These are phyloP conservation scores for Plemyria rubiginata DNA, from an alignment of 2,888 invertebrate genomes.

Conservation along the genomic window DNA sequence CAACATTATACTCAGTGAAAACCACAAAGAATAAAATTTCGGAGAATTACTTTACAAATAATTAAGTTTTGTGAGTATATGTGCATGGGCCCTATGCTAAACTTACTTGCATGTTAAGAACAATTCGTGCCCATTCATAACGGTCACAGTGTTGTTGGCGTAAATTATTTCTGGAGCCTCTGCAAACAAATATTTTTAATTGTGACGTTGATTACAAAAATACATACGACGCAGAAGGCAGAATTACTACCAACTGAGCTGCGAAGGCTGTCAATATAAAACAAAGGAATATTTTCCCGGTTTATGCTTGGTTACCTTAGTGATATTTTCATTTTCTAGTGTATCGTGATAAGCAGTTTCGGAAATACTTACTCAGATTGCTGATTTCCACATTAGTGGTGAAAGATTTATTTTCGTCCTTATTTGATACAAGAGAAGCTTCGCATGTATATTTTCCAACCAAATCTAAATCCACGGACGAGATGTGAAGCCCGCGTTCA, in stretches of 20 bases:
- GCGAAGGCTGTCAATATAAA: too few relatives aligned
- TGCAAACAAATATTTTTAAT: neutral
- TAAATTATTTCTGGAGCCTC: slow-evolving; percentile 17
- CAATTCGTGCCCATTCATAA: slow-evolving; percentile 6
- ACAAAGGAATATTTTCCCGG: too few relatives aligned
- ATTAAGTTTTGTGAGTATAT: too few relatives aligned
- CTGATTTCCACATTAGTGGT: slow-evolving; percentile 26
- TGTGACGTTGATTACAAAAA: too few relatives aligned
- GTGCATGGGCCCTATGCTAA: too few relatives aligned
- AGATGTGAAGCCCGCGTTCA: slow-evolving; percentile 17
- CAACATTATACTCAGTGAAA: too few relatives aligned
- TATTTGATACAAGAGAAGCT: slow-evolving; percentile 27
- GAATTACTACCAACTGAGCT: too few relatives aligned
- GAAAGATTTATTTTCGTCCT: slow-evolving; percentile 15
- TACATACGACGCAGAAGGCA: too few relatives aligned
- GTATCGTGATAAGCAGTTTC: neutral
- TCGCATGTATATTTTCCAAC: slow-evolving; percentile 35
- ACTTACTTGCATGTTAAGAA: slow-evolving; percentile 17
- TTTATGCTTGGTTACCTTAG: neutral
- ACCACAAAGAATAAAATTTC: neutral
- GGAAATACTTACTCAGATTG: slow-evolving; percentile 30
- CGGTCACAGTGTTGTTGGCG: slow-evolving; percentile 2
- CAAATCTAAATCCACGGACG: slow-evolving; percentile 20
- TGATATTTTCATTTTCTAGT: neutral
- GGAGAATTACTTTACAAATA: too few relatives aligned